Evolutionary conservation across 1,140 invertebrate genomes (phyloP).

Genomic region (Euwallacea fornicatus): DNA sequence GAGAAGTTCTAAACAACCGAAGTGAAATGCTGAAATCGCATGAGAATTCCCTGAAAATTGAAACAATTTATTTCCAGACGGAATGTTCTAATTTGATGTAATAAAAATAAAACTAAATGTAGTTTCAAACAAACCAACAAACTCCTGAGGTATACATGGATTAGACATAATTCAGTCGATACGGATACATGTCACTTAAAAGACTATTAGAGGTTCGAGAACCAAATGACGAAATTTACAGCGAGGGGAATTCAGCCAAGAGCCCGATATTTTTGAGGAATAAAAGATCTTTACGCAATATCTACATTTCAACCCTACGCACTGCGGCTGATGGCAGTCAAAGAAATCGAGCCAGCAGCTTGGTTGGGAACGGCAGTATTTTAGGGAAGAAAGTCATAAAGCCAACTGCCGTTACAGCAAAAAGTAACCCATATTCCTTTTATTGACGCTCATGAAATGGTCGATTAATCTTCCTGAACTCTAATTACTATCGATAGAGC

Average conservation of each 20-base stretch:
- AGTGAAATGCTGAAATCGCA: conserved; percentile 10
- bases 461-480: conserved; percentile 27
- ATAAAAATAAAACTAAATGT: conserved; percentile 14
- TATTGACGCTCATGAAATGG: conserved; percentile 28
- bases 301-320: conserved; percentile 5
- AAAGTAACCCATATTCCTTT: conserved; percentile 28
- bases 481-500: conserved; percentile 28
- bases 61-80: conserved; percentile 24
- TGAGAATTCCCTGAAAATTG: conserved; percentile 6
- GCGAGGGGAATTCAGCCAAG: not conserved
- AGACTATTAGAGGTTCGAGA: not conserved
- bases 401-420: conserved; percentile 20
- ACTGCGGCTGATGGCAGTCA: conserved; percentile 10
- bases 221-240: not conserved
- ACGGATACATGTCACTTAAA: no score
- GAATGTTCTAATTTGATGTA: conserved; percentile 9
- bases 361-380: conserved; percentile 11
- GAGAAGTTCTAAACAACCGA: conserved; percentile 6
- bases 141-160: conserved; percentile 3
- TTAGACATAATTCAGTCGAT: no score
- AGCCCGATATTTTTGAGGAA: no score
- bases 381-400: conserved; percentile 30
- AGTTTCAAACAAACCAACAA: conserved; percentile 16
- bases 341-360: conserved; percentile 12
- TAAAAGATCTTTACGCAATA: no score